Percentiles rank a stretch among this genome's conserved stretches.
phyloP scores from a whole-genome alignment of 1,140 invertebrate species.

The Listronotus oregonensis region DNA sequence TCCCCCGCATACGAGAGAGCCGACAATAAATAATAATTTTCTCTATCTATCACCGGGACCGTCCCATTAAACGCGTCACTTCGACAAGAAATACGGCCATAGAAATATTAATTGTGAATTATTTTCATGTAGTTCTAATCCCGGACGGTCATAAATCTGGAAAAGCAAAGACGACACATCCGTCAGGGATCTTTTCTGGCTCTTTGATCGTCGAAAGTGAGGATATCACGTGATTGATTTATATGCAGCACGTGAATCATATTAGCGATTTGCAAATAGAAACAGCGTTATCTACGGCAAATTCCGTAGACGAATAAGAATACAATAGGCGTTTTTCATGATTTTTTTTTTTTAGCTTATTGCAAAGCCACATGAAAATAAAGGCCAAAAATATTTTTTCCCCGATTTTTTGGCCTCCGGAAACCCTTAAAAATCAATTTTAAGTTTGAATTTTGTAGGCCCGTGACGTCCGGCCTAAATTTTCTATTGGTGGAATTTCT shows the following conservation, averaged over 20 bases:
- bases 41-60: conserved; percentile 34
- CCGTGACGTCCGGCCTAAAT: too few species aligned
- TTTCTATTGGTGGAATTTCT: too few species aligned
- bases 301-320: too few species aligned
- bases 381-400: too few species aligned
- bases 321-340: too few species aligned
- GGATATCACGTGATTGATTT: conserved; percentile 25
- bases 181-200: conserved; percentile 28
- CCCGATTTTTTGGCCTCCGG: too few species aligned
- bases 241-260: conserved; percentile 21
- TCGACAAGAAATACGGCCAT: conserved; percentile 33
- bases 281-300: too few species aligned
- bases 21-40: conserved; percentile 34
- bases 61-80: conserved; percentile 32
- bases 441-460: too few species aligned
- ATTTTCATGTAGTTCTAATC: conserved; percentile 31
- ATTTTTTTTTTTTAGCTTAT: too few species aligned
- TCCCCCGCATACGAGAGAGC: conserved; percentile 23
- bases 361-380: too few species aligned
- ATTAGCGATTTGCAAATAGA: not conserved
- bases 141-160: conserved; percentile 20
- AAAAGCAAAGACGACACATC: conserved; percentile 28
- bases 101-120: conserved; percentile 37
- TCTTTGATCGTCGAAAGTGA: conserved; percentile 25
- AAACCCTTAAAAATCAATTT: too few species aligned